phyloP scores from a whole-genome alignment of 2,888 invertebrate genomes.

The Rhodophaea formosa region DNA sequence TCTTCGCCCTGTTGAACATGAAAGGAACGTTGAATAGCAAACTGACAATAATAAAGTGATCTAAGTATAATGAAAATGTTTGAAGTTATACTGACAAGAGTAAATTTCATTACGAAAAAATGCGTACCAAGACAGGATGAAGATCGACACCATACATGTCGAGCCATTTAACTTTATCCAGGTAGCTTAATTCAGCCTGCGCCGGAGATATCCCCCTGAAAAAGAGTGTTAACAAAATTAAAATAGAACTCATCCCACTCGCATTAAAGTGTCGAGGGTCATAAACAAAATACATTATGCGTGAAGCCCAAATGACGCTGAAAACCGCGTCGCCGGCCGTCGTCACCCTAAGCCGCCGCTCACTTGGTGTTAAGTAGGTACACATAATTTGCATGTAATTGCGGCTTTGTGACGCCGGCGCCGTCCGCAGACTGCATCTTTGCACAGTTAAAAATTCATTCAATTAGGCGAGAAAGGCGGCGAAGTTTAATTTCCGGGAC shows the following conservation, averaged over 20 bases:
- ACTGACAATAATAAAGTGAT: conserved; percentile 14
- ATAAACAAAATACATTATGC: conserved; percentile 53
- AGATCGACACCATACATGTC: conserved; percentile 99
- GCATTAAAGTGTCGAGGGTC: conserved; percentile 55
- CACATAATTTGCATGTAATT: conserved; percentile 79
- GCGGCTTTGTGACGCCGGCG: conserved; percentile 60
- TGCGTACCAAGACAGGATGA: conserved; percentile 95
- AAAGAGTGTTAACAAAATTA: conserved; percentile 33
- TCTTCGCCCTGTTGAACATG: conserved; percentile 90
- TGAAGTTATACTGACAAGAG: background rate
- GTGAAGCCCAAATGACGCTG: conserved; percentile 55
- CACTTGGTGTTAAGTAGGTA: conserved; percentile 64
- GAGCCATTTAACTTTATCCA: conserved; percentile 99
- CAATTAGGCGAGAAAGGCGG: conserved; percentile 70
- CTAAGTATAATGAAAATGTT: conserved; percentile 12
- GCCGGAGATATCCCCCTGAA: conserved; percentile 93
- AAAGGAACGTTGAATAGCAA: conserved; percentile 23
- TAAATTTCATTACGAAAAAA: conserved; percentile 22
- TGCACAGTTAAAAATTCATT: conserved; percentile 76
- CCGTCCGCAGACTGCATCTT: conserved; percentile 67
- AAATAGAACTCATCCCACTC: conserved; percentile 31
- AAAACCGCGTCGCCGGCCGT: conserved; percentile 38
- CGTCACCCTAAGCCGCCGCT: conserved; percentile 44
- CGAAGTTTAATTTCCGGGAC: conserved; percentile 70
- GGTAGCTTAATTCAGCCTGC: conserved; percentile 95